These are phyloP conservation scores for Uromys caudimaculatus DNA, from an alignment of 2,797 vertebrate genomes.

Conservation along the genomic window DNA sequence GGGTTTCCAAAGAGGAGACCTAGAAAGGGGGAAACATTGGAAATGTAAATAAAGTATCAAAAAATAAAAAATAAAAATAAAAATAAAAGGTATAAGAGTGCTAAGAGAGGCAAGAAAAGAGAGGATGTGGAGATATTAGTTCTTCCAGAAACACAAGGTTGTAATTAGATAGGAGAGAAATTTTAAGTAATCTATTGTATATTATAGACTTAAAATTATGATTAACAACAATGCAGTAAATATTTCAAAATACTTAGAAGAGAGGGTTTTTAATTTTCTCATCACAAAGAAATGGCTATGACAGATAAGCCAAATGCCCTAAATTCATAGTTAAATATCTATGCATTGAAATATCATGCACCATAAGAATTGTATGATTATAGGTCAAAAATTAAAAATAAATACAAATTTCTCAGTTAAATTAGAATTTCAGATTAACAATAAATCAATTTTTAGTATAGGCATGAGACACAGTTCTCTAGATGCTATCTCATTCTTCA, in stretches of 20 bases:
- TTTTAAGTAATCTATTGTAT: neutral
- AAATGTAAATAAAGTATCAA: too few species aligned
- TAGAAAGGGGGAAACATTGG: too few species aligned
- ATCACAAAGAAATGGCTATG: neutral
- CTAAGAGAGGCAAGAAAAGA: neutral
- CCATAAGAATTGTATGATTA: neutral
- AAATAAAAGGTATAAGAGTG: neutral
- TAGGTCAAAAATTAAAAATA: neutral
- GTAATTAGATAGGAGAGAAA: neutral
- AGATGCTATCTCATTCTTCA: neutral
- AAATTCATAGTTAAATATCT: neutral
- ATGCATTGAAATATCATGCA: neutral
- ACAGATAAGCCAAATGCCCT: neutral
- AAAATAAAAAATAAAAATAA: too few species aligned
- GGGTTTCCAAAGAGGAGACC: too few species aligned
- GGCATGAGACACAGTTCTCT: neutral
- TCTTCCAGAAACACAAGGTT: neutral
- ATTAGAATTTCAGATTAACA: conserved; percentile 41
- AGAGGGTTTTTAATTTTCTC: neutral
- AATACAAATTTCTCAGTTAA: neutral
- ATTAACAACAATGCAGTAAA: neutral
- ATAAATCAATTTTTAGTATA: conserved; percentile 15
- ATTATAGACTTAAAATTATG: neutral
- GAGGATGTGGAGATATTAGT: neutral
- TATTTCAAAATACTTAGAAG: neutral